Conservation (phyloP, 1,140 invertebrate species). For the Linepithema humile region DNA sequence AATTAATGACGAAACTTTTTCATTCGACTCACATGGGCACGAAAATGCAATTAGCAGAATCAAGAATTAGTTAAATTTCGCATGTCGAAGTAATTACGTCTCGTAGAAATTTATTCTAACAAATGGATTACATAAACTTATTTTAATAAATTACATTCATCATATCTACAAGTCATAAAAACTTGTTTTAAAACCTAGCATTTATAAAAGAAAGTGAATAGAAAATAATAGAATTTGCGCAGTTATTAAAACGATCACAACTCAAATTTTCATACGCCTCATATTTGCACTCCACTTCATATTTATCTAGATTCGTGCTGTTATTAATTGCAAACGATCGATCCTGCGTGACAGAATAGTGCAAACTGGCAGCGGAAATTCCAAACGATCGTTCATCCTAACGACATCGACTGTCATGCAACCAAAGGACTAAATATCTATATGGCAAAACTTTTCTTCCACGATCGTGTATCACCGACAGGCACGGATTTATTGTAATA, state of each 20-base stretch:
- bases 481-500: slow-evolving; percentile 26
- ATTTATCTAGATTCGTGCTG: background rate
- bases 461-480: background rate
- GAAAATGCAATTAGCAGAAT: background rate
- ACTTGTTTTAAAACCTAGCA: background rate
- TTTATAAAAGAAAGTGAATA: background rate
- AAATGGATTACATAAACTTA: background rate
- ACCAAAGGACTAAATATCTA: background rate
- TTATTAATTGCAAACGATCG: slow-evolving; percentile 49
- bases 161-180: background rate
- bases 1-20: slow-evolving; percentile 26
- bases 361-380: slow-evolving; percentile 27
- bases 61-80: background rate
- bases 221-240: background rate
- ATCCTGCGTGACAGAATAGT: slow-evolving; percentile 30
- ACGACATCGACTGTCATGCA: slow-evolving; percentile 42
- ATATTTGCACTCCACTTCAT: background rate
- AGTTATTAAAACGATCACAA: background rate
- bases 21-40: background rate
- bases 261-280: background rate
- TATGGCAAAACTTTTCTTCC: background rate
- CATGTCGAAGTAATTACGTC: background rate
- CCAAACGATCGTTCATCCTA: slow-evolving; percentile 36
- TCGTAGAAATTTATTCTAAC: background rate
- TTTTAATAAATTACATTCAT: background rate